Percentiles rank a stretch among this genome's conserved stretches.
Conservation (phyloP, 2,113 vertebrate species). For the Menidia beryllina region DNA sequence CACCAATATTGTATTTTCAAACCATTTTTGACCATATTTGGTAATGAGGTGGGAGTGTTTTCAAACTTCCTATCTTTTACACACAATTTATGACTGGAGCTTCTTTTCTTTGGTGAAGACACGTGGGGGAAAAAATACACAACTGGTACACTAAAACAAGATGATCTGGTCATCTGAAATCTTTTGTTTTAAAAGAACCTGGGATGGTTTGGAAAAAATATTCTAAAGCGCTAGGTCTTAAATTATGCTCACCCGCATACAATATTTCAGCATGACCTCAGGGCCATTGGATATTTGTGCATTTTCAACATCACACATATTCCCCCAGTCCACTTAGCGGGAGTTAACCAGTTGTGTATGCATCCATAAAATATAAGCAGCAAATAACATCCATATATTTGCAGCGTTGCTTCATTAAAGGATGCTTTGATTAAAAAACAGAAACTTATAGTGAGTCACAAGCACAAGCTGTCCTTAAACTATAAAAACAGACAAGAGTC, state of each 20-base stretch:
- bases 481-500: neutral
- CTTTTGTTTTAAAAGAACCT: neutral
- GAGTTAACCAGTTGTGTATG: constrained; percentile 39
- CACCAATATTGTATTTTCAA: neutral
- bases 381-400: neutral
- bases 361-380: constrained; percentile 53
- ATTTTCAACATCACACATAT: constrained; percentile 54
- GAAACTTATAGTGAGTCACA: neutral
- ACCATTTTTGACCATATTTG: neutral
- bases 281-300: constrained; percentile 57
- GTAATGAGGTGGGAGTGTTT: neutral
- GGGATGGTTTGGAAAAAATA: neutral
- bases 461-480: constrained; percentile 1
- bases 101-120: neutral
- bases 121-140: no score
- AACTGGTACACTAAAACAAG: no score
- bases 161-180: no score
- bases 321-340: constrained; percentile 48
- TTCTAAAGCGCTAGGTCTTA: no score
- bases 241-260: no score
- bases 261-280: constrained; percentile 12
- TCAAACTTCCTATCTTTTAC: neutral
- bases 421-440: constrained; percentile 2
- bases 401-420: constrained; percentile 2
- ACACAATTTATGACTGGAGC: neutral